Conservation (phyloP, 2,888 invertebrate genomes). For the Ischnus inquisitorius region DNA sequence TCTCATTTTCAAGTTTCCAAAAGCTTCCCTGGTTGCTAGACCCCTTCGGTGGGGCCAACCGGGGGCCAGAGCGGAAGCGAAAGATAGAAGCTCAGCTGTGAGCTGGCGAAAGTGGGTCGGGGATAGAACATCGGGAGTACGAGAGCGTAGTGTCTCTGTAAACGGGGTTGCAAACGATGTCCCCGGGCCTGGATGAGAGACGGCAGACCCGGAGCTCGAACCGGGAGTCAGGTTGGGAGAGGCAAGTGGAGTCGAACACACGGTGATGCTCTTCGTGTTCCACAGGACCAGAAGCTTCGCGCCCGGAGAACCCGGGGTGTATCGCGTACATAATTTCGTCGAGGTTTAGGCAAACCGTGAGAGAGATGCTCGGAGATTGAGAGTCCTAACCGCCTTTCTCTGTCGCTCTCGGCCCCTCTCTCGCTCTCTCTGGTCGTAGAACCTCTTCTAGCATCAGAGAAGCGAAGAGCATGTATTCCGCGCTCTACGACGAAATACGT, state of each 20-base stretch:
- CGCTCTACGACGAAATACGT: conserved; percentile 67
- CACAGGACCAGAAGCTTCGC: background rate
- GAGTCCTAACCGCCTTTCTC: background rate
- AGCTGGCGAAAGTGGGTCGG: background rate
- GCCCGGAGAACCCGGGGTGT: conserved; percentile 35
- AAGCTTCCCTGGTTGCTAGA: conserved; percentile 39
- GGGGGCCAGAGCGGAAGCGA: conserved; percentile 14
- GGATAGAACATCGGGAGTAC: conserved; percentile 40
- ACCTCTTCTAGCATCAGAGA: conserved; percentile 33
- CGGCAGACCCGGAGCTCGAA: conserved; percentile 1
- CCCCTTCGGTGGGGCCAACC: background rate
- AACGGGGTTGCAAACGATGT: conserved; percentile 67
- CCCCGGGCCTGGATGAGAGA: conserved; percentile 52
- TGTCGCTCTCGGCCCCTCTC: background rate
- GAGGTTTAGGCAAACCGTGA: conserved; percentile 63
- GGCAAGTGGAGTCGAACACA: conserved; percentile 44
- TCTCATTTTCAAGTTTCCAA: conserved; percentile 56
- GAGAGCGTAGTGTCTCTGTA: conserved; percentile 56
- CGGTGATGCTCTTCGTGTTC: background rate
- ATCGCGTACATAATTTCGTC: conserved; percentile 69
- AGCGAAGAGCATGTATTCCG: conserved; percentile 56
- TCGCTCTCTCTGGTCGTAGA: conserved; percentile 7
- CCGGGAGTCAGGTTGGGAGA: conserved; percentile 13
- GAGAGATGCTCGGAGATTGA: conserved; percentile 19
- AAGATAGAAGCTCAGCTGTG: conserved; percentile 1